Conservation (phyloP, 2,113 vertebrate genomes). For the Rhinolophus ferrumequinum region DNA sequence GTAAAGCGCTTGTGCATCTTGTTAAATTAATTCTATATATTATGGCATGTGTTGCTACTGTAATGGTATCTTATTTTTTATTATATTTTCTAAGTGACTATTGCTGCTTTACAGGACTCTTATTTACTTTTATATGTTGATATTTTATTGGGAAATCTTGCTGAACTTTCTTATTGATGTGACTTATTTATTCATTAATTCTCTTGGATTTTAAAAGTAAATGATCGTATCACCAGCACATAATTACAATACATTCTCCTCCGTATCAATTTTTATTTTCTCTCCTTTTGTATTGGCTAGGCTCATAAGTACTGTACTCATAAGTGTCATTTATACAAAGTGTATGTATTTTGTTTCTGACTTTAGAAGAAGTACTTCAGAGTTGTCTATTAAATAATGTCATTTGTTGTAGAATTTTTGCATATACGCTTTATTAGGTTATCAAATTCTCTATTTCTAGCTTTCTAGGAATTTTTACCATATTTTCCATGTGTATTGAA, state of each 20-base stretch:
- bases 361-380: background rate
- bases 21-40: background rate
- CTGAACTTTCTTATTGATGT: background rate
- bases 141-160: background rate
- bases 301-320: background rate
- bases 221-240: background rate
- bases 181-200: conserved; percentile 14
- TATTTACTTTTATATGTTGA: background rate
- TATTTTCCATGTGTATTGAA: background rate
- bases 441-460: background rate
- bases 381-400: background rate
- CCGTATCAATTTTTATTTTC: background rate
- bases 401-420: background rate
- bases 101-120: background rate
- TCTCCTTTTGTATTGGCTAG: background rate
- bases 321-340: background rate
- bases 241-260: background rate
- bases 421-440: background rate
- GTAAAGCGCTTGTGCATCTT: background rate
- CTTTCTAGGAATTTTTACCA: background rate
- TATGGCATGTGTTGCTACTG: background rate
- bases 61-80: background rate
- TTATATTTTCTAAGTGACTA: background rate
- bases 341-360: background rate
- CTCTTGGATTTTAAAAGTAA: conserved; percentile 23